Conservation (phyloP, 1,140 invertebrate genomes). For the Rhagoletis zephyria region DNA sequence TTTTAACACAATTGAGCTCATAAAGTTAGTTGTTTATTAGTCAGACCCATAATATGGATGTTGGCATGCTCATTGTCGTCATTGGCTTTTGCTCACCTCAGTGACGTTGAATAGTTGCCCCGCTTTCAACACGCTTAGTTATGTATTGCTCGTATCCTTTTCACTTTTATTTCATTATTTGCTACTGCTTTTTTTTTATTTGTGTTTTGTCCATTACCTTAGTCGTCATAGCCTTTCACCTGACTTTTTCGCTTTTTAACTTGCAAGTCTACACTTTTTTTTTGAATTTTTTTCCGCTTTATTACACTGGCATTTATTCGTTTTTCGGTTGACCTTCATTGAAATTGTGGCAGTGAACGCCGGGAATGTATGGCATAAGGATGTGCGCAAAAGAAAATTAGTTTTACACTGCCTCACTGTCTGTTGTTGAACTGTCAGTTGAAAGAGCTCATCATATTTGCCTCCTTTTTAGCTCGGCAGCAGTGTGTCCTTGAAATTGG, state of each 20-base stretch:
- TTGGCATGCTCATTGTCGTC: not conserved
- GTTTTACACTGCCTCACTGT: not conserved
- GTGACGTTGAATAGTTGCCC: not conserved
- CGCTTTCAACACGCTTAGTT: not conserved
- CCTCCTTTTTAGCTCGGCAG: too few relatives aligned
- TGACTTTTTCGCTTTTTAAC: too few relatives aligned
- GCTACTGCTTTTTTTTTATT: not conserved
- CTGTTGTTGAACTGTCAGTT: slow-evolving; percentile 1
- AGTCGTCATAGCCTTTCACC: not conserved
- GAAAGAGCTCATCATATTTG: not conserved
- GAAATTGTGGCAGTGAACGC: not conserved
- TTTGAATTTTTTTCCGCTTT: not conserved
- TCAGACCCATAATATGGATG: not conserved
- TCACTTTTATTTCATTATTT: not conserved
- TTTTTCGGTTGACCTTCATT: slow-evolving; percentile 1
- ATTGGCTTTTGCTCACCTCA: not conserved
- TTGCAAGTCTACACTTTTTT: too few relatives aligned
- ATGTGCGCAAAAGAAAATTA: not conserved
- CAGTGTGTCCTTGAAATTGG: not conserved
- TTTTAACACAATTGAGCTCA: slow-evolving; percentile 2
- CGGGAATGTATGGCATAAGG: not conserved
- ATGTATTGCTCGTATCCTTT: not conserved
- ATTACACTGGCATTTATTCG: not conserved
- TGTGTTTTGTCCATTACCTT: too few relatives aligned
- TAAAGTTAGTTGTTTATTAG: slow-evolving; percentile 41